Evolutionary conservation across 2,888 invertebrate species (phyloP), one percentile per base, ranked within the genome.

Genomic region (Anthophora plumipes): DNA sequence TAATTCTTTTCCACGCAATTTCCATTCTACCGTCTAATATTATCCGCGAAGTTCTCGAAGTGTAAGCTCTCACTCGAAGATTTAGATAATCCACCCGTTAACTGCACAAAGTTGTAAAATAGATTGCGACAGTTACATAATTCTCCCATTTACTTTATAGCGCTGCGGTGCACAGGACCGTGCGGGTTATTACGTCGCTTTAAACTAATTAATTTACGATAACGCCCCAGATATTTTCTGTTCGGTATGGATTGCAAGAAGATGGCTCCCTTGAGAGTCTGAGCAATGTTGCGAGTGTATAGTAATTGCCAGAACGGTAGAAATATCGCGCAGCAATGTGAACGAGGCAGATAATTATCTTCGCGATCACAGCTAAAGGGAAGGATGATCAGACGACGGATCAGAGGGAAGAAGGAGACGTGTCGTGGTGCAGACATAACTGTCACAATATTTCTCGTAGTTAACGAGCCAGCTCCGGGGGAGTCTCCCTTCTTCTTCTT

Each of bases 391-490:
- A 85, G 85, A 89, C 89, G 87, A 91, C 91, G 90, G 91, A 91
- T 91, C 91, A 90, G 91, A 92, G 90, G 85, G 88, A 87, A 87
- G 87, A 86, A 88, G 87, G 88, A 89, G 88, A 88, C 88, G 85
- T 86, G 88, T 88, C 90, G 87, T 82, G 85, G 88, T 83, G 91
- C 87, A 87, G 89, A 89, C 92, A 92, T 92, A 92, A 93, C 89
- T 91, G 92, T 92, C 93, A 91, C 92, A 90, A 92, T 92, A 92
- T 92, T 92, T 92, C 92, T 92, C 91, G 64, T 87, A 91, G 91
- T 93, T 93, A 92, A 92, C 93, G 92, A 92, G 93, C 91, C 93
- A 90, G 88, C 68, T 82, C 80, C 70, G 85, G 71, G 85, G 71
- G 82, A 48, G 74, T 69, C 66, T 57, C 83, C 80, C 87, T 63